These are phyloP conservation scores for Lepidochrysops patricia DNA, from an alignment of 2,888 invertebrate species.

Conservation along the genomic window DNA sequence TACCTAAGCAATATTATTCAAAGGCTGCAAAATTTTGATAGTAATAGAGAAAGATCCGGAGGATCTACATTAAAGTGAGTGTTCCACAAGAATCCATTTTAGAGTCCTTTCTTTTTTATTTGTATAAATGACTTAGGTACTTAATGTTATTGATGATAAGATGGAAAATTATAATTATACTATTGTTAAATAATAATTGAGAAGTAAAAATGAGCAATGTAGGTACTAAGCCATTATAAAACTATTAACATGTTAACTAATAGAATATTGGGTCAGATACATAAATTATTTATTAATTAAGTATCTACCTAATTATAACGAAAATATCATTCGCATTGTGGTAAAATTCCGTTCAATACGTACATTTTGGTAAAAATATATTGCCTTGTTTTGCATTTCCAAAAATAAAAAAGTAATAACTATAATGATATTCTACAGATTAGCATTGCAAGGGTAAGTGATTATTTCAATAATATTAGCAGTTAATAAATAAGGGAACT, in stretches of 20 bases:
- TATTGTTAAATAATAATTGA: too few relatives aligned
- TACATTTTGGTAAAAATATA: background rate
- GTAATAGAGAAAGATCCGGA: too few relatives aligned
- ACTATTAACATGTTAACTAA: background rate
- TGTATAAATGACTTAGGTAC: too few relatives aligned
- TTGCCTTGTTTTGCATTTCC: background rate
- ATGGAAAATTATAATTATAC: too few relatives aligned
- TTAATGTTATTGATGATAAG: too few relatives aligned
- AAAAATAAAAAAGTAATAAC: background rate
- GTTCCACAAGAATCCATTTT: too few relatives aligned
- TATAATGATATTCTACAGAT: conserved; percentile 2
- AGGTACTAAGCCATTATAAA: background rate
- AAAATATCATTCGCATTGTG: background rate
- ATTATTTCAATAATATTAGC: too few relatives aligned
- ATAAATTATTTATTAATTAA: background rate
- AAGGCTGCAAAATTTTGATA: too few relatives aligned
- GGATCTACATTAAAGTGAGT: too few relatives aligned
- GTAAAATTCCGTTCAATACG: background rate
- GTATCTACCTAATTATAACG: background rate
- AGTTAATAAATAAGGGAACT: too few relatives aligned
- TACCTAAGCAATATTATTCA: too few relatives aligned
- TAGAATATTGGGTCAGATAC: background rate
- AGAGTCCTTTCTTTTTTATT: too few relatives aligned
- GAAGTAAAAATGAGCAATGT: background rate
- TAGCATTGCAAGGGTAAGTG: conserved; percentile 1